Conservation (phyloP, 2,888 invertebrate genomes). For the Micropterix aruncella region DNA sequence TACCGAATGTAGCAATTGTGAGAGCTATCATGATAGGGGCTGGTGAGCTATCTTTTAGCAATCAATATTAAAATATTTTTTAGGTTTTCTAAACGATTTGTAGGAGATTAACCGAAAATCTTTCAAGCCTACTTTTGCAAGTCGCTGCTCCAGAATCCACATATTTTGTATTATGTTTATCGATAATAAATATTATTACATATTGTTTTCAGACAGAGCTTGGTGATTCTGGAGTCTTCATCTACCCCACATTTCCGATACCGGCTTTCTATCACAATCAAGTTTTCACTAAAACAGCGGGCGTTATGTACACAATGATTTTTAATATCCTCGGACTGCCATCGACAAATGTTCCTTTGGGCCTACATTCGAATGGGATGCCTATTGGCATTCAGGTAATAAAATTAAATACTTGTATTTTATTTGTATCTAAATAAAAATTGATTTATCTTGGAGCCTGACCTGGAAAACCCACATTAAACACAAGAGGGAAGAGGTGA, state of each 20-base stretch:
- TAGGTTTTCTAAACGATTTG: too few relatives aligned
- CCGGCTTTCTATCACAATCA: constrained; percentile 52
- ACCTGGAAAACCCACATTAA: too few relatives aligned
- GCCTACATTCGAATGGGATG: constrained; percentile 43
- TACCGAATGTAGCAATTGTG: too few relatives aligned
- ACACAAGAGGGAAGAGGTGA: too few relatives aligned
- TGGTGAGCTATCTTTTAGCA: too few relatives aligned
- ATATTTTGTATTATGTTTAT: too few relatives aligned
- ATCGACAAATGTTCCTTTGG: constrained; percentile 59
- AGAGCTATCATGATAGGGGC: too few relatives aligned
- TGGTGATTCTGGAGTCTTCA: constrained; percentile 52
- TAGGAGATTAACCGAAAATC: too few relatives aligned
- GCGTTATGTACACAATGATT: constrained; percentile 47
- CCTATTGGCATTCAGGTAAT: constrained; percentile 65
- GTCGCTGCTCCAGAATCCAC: too few relatives aligned
- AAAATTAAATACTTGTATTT: neutral
- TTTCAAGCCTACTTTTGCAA: too few relatives aligned
- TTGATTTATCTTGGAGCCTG: neutral
- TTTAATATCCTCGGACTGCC: constrained; percentile 66
- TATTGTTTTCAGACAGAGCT: constrained; percentile 43
- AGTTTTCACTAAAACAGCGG: constrained; percentile 40
- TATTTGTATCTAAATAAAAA: constrained; percentile 1
- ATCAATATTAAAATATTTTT: too few relatives aligned
- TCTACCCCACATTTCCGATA: constrained; percentile 55
- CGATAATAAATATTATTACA: too few relatives aligned